A percentile compares a stretch with the other conserved stretches of the same genome.
Conservation (phyloP, 2,113 vertebrate species). For the Bungarus multicinctus region DNA sequence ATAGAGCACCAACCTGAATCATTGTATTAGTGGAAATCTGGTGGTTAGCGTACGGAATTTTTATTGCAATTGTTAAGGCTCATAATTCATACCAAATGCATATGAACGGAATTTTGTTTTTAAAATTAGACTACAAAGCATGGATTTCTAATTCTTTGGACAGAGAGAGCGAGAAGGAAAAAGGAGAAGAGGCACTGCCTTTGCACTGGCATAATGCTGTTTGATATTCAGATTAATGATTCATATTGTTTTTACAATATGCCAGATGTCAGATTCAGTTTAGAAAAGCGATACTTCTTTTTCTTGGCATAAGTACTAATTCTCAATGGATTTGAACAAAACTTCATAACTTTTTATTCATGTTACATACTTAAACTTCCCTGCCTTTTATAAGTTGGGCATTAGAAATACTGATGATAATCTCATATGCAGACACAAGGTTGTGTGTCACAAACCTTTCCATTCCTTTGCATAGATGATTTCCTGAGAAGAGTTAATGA, state of each 20-base stretch:
- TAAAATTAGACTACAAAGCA: neutral
- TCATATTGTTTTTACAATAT: slow-evolving; percentile 52
- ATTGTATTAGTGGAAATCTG: neutral
- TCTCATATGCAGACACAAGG: neutral
- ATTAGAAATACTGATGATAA: neutral
- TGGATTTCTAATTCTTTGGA: neutral
- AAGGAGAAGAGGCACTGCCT: slow-evolving; percentile 46
- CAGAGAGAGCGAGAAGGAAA: slow-evolving; percentile 7
- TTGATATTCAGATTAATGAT: slow-evolving; percentile 2
- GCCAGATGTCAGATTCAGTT: slow-evolving; percentile 25
- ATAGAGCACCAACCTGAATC: neutral
- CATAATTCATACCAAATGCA: neutral
- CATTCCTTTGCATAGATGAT: neutral
- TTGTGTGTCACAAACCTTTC: neutral
- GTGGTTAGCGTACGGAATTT: too few species aligned
- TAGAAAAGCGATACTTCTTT: slow-evolving; percentile 20
- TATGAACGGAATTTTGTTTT: neutral
- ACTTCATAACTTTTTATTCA: neutral
- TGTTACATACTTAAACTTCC: neutral
- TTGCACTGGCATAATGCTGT: neutral
- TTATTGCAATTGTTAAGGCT: neutral
- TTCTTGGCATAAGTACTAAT: slow-evolving; percentile 14
- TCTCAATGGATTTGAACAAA: neutral
- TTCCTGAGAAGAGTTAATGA: slow-evolving; percentile 51
- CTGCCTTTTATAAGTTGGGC: neutral